Evolutionary conservation across 2,797 vertebrate species (phyloP), one percentile per base, ranked within the genome.

Genomic region (Onychomys leucogaster): DNA sequence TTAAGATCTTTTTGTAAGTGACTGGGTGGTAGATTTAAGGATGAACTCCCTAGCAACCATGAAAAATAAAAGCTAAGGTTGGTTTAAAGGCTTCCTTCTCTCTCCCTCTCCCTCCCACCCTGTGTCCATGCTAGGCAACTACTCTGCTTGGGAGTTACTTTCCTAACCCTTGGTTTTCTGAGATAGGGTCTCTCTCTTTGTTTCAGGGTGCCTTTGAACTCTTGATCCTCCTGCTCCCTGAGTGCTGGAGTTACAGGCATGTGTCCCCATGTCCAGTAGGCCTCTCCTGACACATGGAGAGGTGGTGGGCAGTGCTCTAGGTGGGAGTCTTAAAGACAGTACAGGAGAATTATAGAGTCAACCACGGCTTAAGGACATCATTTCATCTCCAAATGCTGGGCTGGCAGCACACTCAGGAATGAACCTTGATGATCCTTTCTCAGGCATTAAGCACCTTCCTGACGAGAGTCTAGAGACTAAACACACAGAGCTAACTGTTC

Each of bases 31-130:
- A 63, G 59, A 71, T 25, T 25, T 37, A 21, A 41, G 55, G 77
- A 27, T 78, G 43, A 94, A 69, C 25, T 75, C 90, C 78, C 85
- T 27, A 3, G 61, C 1, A 75, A 88, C 49, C 32, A 46, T 1
- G 69, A 86, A 55, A 88, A 88, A 49, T 90, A 90, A 94, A 91
- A 90, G 29, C 41, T 41, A 75, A 83, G 32, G 41, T 14, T 52
- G 21, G 27, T 81, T 87, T 41, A 82, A 82, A 63, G 59, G 41
- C 13, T 41, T 23, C 29, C 14, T 34, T 43, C 13, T 1, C 41
- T 8, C 37, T 4, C 81, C 25, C 55, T 6, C 16, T 46, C 85
- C 29, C 43, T 19, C 7, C n/a, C 34, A 4, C 46, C 43, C 37
- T 43, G 21, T 41, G n/a, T 32, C n/a, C 49, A 21, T 37, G 49